These are phyloP conservation scores for Catocala fraxini DNA, from an alignment of 2,888 invertebrate species.

Conservation along the genomic window DNA sequence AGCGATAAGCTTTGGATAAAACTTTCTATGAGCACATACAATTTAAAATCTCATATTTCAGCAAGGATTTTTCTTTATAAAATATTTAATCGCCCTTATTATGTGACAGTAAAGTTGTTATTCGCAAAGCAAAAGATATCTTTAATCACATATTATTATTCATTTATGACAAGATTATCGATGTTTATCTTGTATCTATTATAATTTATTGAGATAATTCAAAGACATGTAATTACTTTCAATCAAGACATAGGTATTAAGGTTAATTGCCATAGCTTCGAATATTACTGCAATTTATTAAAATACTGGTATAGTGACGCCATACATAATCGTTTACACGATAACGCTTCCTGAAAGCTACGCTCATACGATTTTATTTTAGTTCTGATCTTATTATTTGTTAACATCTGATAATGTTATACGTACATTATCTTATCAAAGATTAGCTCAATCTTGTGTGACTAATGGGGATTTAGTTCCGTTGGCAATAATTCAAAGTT, in stretches of 20 bases:
- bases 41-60: background rate
- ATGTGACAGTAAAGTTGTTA: conserved; percentile 5
- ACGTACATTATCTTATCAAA: too few species aligned
- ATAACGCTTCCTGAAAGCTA: conserved; percentile 20
- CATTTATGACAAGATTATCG: background rate
- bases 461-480: too few species aligned
- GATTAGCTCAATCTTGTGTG: too few species aligned
- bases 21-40: conserved; percentile 19
- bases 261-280: conserved; percentile 45
- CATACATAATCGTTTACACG: conserved; percentile 1
- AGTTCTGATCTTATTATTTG: too few species aligned
- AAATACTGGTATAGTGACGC: background rate
- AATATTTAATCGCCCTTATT: conserved; percentile 19
- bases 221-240: background rate
- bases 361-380: too few species aligned
- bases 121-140: conserved; percentile 7
- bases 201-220: background rate
- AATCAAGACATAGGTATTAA: background rate
- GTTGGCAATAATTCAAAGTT: too few species aligned
- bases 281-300: conserved; percentile 32
- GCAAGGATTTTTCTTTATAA: background rate
- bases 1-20: conserved; percentile 57
- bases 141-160: background rate
- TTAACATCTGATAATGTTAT: too few species aligned
- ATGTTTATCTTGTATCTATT: too few species aligned